Percentiles rank a stretch among this genome's conserved stretches.
Evolutionary conservation across 2,797 vertebrate species (phyloP).

Genomic region (Euthynnus affinis): DNA sequence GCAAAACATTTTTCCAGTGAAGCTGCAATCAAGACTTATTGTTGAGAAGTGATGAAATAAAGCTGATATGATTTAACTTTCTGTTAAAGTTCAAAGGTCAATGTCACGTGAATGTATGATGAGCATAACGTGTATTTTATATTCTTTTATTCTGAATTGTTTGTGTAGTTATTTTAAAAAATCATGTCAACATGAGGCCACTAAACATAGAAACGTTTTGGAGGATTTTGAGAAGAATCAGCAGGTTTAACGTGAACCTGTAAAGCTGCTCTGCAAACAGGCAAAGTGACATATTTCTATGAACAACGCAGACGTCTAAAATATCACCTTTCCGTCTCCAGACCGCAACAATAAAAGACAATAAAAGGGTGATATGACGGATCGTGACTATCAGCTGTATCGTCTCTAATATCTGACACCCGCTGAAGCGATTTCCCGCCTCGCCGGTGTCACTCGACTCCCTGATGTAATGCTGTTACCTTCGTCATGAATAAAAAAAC

Average conservation of each 20-base stretch:
- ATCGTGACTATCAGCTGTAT: neutral
- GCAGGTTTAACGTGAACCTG: too few relatives aligned
- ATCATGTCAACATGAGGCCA: neutral
- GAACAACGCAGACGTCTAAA: neutral
- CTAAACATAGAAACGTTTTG: neutral
- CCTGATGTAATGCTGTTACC: constrained; percentile 3
- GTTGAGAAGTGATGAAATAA: too few relatives aligned
- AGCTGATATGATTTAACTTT: too few relatives aligned
- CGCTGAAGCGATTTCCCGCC: neutral
- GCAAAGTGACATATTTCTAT: neutral
- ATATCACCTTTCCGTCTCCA: neutral
- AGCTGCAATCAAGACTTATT: neutral
- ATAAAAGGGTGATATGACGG: neutral
- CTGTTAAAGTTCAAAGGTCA: too few relatives aligned
- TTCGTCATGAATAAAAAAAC: constrained; percentile 18
- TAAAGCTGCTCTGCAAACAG: too few relatives aligned
- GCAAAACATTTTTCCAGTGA: constrained; percentile 13
- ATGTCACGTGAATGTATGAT: too few relatives aligned
- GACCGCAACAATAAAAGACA: neutral
- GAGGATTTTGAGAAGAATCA: neutral
- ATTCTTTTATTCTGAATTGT: too few relatives aligned
- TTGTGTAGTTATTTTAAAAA: too few relatives aligned
- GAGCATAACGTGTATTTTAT: too few relatives aligned
- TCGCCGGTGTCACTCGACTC: constrained; percentile 14
- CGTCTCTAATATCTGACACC: neutral